Percentiles rank a stretch among this genome's conserved stretches.
These are phyloP conservation scores for Thermophis baileyi DNA, from an alignment of 2,113 vertebrate genomes.

Conservation along the genomic window DNA sequence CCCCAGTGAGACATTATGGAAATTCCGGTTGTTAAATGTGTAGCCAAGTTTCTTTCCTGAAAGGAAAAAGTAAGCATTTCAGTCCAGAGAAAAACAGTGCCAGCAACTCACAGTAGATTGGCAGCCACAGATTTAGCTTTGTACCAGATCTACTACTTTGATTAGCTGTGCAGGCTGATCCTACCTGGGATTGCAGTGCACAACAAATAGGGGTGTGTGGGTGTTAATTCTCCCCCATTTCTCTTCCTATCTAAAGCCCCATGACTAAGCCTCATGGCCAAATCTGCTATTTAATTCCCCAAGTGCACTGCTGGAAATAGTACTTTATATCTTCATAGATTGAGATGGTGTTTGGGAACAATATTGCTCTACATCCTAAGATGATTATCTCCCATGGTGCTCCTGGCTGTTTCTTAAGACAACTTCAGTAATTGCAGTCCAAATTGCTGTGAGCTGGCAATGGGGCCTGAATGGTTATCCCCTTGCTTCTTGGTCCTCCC, in stretches of 20 bases:
- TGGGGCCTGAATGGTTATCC: background rate
- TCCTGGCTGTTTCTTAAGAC: background rate
- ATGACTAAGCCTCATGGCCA: background rate
- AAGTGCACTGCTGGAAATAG: background rate
- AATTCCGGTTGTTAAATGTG: conserved; percentile 87
- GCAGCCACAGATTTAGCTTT: background rate
- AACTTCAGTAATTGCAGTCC: background rate
- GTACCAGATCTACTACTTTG: background rate
- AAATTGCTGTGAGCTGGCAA: background rate
- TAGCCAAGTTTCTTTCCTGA: conserved; percentile 89
- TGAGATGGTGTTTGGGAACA: background rate
- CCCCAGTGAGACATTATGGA: conserved; percentile 92
- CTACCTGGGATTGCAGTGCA: background rate
- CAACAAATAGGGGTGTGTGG: background rate
- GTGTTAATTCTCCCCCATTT: background rate
- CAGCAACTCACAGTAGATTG: background rate
- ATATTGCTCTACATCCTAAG: background rate
- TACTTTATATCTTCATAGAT: background rate
- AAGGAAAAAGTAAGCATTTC: conserved; percentile 17
- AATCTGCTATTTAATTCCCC: background rate
- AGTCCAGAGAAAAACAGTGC: background rate
- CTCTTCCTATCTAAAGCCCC: background rate
- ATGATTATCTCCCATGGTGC: background rate
- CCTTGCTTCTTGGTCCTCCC: background rate
- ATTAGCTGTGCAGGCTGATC: background rate